Base-by-base conservation (phyloP, 2,797 vertebrate species). In the Aythya fuligula region DNA sequence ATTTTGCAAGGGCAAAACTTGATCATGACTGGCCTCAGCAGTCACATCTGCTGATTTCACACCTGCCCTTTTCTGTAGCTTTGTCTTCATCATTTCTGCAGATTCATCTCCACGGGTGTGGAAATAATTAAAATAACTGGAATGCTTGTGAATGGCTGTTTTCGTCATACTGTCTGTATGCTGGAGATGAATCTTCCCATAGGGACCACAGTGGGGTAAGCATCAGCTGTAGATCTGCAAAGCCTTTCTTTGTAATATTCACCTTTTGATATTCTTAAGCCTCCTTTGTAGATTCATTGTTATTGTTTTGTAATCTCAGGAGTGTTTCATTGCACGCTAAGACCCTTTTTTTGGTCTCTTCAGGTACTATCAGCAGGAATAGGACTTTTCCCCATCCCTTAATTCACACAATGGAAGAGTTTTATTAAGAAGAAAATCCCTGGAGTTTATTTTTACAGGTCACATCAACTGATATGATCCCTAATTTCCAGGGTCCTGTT, bases 41-140 rank as follows among this genome's bases (percentile, higher is more conserved):
- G 62, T 28, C 57, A 61, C 30, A 54, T 28, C 39, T 65, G 28
- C 62, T 65, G 39, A 65, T 65, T 65, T 34, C 57, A 49, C 30
- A 61, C 13, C 34, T 82, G 20, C 7, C 57, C 3, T 4, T 57
- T 39, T 61, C 39, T 80, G 53, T 20, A 69, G 14, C 82, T 80
- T 90, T 25, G 11, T 49, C 49, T 61, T 85, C 28, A 18, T 32
- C 0, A 2, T 75, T 75, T 81, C 69, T 86, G 28, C 66, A 86
- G 54, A 58, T 84, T 62, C 18, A 58, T 56, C 38, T 75, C 69
- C 38, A 41, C 34, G 69, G 65, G 66, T 91, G 49, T 83, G 75
- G 30, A 87, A 95, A 72, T 71, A 83, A 93, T 74, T 61, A 65
- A 87, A 95, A 78, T 83, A 80, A 67, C 72, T 51, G 61, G 60